These are phyloP conservation scores for Petrosia ficiformis DNA, from an alignment of 37 sponge, comb jelly and placozoan genomes.

Conservation along the genomic window DNA sequence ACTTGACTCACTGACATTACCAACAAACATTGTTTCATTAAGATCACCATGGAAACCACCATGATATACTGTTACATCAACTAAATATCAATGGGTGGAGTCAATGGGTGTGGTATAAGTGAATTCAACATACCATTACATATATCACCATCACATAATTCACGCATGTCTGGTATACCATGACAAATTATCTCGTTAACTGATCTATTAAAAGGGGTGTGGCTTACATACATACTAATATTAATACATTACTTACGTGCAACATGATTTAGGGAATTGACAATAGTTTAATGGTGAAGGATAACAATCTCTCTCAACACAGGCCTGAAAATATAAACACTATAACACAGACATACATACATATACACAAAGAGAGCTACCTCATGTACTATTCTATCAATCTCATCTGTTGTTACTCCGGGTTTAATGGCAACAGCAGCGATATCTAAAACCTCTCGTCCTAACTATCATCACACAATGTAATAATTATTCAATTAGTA, in stretches of 20 bases:
- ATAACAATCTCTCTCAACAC: constrained; percentile 88
- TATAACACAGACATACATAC: neutral
- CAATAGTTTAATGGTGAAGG: constrained; percentile 94
- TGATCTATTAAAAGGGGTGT: constrained; percentile 65
- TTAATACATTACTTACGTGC: constrained; percentile 64
- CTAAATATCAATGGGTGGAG: neutral
- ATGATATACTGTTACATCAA: constrained; percentile 80
- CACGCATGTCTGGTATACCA: constrained; percentile 90
- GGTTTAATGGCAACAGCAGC: constrained; percentile 58
- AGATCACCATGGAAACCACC: constrained; percentile 95
- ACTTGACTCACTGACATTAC: constrained; percentile 76
- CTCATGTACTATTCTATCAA: constrained; percentile 87
- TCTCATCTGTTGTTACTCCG: constrained; percentile 87
- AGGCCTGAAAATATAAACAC: constrained; percentile 49
- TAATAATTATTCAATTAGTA: neutral
- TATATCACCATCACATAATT: constrained; percentile 91
- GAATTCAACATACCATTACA: constrained; percentile 62
- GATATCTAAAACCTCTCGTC: constrained; percentile 87
- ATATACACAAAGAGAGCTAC: constrained; percentile 13
- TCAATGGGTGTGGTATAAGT: neutral
- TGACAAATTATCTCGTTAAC: constrained; percentile 98
- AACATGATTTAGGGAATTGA: constrained; percentile 94
- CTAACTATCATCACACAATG: constrained; percentile 44
- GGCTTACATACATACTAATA: neutral
- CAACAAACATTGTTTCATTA: constrained; percentile 95